Evolutionary conservation across 2,888 invertebrate species (phyloP).

Genomic region (Xylota sylvarum): DNA sequence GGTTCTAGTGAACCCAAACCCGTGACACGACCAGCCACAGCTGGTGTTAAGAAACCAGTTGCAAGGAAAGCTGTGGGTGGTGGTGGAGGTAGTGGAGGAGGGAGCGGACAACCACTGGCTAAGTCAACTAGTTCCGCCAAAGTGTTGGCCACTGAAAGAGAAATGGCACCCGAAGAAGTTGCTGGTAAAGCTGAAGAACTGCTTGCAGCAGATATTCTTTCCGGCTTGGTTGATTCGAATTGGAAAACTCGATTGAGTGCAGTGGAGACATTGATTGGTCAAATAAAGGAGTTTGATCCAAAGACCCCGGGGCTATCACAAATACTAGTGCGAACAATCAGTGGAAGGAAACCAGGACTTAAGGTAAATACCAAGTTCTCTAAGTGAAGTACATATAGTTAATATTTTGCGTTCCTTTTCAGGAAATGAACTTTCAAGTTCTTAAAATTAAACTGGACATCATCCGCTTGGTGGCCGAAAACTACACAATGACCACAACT

Average conservation of each 20-base stretch:
- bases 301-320: constrained; percentile 89
- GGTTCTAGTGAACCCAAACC: constrained; percentile 82
- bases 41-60: constrained; percentile 79
- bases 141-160: constrained; percentile 86
- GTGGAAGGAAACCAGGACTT: constrained; percentile 93
- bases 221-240: constrained; percentile 90
- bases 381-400: constrained; percentile 78
- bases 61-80: constrained; percentile 78
- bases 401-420: constrained; percentile 76
- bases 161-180: constrained; percentile 91
- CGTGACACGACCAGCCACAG: constrained; percentile 82
- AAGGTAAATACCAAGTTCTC: constrained; percentile 81
- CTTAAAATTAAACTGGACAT: constrained; percentile 93
- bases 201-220: constrained; percentile 87
- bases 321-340: constrained; percentile 89
- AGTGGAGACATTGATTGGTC: constrained; percentile 89
- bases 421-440: constrained; percentile 97
- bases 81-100: constrained; percentile 63
- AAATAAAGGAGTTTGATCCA: constrained; percentile 87
- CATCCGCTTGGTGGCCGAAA: constrained; percentile 91
- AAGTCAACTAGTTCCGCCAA: constrained; percentile 83
- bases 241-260: constrained; percentile 94
- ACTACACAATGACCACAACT: constrained; percentile 89
- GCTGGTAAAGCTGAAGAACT: constrained; percentile 90
- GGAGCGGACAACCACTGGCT: constrained; percentile 74